Evolutionary conservation across 2,797 vertebrate genomes (phyloP), one percentile per base, ranked within the genome.

Genomic region (Protosalanx chinensis): DNA sequence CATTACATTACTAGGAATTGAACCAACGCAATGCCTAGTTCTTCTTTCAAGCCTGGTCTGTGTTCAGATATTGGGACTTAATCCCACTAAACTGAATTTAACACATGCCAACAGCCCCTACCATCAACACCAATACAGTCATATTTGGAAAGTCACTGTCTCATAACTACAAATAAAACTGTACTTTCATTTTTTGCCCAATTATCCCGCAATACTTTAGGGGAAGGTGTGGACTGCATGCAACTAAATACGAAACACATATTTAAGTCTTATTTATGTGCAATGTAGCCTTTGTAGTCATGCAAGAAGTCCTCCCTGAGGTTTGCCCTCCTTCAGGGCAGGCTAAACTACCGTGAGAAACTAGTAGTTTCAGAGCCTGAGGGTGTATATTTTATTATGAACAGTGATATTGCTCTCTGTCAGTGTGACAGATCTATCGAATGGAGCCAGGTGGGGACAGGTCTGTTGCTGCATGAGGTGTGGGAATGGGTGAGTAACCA

Each of bases 341-440:
- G 85, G 82, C 80, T 86, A 88, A 88, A 90, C 88, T 87, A 79
- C 78, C 77, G 74, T 67, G 76, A 84, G 79, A 78, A 81, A 72
- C 79, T 79, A 79, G 76, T 72, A 89, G 90, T 92, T 91, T 92
- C 90, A 86, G 78, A 79, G 80, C 91, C 88, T 72, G 73, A 78
- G 84, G 91, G 90, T 82, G 86, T 83, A 88, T 87, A 88, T 87
- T 90, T 86, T 85, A 83, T 87, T 87, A 87, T 79, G 79, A 85
- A 82, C 76, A 83, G 59, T 71, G 82, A 81, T 84, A 78, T 74
- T 82, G 84, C 78, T 77, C 81, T 84, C 81, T 84, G 81, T 79
- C 73, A 78, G 79, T 73, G 81, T 76, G 75, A 72, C 78, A 81
- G 84, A 79, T 75, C 86, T 83, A 82, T 88, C 88, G 86, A 87